Conservation (phyloP, 2,113 vertebrate genomes). For the Bos taurus region ARS-UCD2.0 NC_037346.1:6794001-6794500, state of each 20-base stretch:
- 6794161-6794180: not conserved
- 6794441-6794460: not conserved
- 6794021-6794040: not conserved
- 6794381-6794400: not conserved
- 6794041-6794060: not conserved
- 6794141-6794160: not conserved
- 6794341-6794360: not conserved
- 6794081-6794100: not conserved
- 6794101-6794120: not conserved
- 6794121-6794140: not conserved
- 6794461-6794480: not conserved
- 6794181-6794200: not conserved
- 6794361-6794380: not conserved
- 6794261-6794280: not conserved
- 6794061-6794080: not conserved
- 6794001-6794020: not conserved
- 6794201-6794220: not conserved
- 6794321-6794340: not conserved
- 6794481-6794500: rapidly evolving
- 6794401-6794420: not conserved
- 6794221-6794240: not conserved
- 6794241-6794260: not conserved
- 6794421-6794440: not conserved
- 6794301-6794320: not conserved
- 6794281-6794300: not conserved